phyloP scores from a whole-genome alignment of 2,888 invertebrate genomes.

The Anthophora plumipes region DNA sequence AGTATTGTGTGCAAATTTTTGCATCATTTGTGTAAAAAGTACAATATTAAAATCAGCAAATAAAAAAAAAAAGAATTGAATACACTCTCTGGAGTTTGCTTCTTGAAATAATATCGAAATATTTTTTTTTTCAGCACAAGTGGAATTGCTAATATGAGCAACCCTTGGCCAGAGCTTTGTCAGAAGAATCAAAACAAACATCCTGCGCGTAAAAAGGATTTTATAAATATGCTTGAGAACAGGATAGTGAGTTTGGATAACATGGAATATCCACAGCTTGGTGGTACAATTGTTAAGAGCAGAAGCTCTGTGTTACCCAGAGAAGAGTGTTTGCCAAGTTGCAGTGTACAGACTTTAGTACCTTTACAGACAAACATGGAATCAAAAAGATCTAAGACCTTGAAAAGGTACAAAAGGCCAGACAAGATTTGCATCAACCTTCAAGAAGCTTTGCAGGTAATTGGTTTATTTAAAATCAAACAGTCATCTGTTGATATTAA shows the following conservation, averaged over 20 bases:
- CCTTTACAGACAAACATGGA: neutral
- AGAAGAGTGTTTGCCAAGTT: neutral
- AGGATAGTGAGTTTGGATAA: conserved; percentile 6
- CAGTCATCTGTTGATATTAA: neutral
- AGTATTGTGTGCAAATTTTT: conserved; percentile 15
- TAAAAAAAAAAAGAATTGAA: no score
- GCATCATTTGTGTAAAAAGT: no score
- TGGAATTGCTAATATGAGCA: neutral
- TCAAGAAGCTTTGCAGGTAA: conserved; percentile 65
- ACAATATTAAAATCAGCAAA: no score
- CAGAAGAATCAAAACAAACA: conserved; percentile 24
- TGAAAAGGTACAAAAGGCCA: conserved; percentile 16
- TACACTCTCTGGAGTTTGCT: no score
- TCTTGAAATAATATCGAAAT: neutral
- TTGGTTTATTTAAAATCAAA: neutral
- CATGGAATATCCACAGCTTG: conserved; percentile 49
- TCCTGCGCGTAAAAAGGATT: neutral
- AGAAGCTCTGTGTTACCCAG: neutral
- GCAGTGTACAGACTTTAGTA: conserved; percentile 14
- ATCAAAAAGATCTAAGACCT: neutral
- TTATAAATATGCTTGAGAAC: neutral
- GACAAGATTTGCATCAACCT: conserved; percentile 67
- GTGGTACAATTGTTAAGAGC: neutral
- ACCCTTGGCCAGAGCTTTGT: conserved; percentile 50
- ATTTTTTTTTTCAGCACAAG: conserved; percentile 27